Conservation (phyloP, 1,140 invertebrate species). For the Camponotus pennsylvanicus region DNA sequence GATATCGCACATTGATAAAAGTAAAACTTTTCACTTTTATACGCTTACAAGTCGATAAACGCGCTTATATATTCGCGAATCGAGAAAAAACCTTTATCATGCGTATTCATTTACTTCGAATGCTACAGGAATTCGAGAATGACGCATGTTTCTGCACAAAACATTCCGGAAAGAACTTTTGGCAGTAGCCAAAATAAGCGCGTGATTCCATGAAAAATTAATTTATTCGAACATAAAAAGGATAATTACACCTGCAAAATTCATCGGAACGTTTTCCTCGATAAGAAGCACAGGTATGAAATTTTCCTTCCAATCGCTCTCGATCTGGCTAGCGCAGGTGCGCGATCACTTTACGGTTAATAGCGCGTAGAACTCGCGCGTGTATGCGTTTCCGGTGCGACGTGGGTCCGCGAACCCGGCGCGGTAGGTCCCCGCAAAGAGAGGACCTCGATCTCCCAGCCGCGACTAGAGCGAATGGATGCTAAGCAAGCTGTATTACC, state of each 20-base stretch:
- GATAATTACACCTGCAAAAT: background rate
- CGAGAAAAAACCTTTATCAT: background rate
- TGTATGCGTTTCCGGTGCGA: conserved; percentile 68
- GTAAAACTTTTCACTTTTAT: background rate
- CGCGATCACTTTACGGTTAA: conserved; percentile 55
- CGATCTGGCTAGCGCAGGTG: conserved; percentile 1
- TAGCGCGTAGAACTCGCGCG: conserved; percentile 27
- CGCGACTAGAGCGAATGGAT: conserved; percentile 81
- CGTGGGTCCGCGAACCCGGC: conserved; percentile 54
- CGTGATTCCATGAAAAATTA: background rate
- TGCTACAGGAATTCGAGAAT: conserved; percentile 24
- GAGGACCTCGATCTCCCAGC: conserved; percentile 65
- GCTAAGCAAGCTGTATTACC: conserved; percentile 85
- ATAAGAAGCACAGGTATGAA: background rate
- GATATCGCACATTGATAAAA: background rate
- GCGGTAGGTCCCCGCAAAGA: conserved; percentile 72
- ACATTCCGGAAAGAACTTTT: background rate
- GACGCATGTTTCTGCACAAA: conserved; percentile 19
- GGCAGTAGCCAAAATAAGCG: conserved; percentile 34
- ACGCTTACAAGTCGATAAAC: background rate
- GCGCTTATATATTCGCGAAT: background rate
- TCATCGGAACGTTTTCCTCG: background rate
- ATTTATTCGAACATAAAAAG: background rate
- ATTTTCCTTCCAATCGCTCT: background rate
- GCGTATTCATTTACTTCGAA: conserved; percentile 30